A percentile compares a stretch with the other conserved stretches of the same genome.
phyloP scores from a whole-genome alignment of 1,140 invertebrate genomes.

The Hypothenemus hampei region DNA sequence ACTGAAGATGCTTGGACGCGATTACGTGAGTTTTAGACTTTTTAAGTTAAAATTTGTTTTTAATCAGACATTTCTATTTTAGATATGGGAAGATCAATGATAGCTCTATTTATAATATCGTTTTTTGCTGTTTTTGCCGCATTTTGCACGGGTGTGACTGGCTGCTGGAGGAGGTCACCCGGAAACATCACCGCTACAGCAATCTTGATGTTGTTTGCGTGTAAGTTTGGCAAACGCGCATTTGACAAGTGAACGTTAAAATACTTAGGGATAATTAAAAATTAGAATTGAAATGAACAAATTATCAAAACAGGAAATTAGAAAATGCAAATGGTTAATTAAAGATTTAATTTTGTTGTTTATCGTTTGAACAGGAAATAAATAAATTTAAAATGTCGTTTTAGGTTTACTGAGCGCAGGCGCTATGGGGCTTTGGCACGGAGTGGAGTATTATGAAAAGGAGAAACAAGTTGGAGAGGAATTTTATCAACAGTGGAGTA shows the following conservation, averaged over 20 bases:
- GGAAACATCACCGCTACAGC: constrained; percentile 91
- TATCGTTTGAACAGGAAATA: constrained; percentile 1
- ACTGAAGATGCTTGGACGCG: constrained; percentile 80
- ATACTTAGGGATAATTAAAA: constrained; percentile 3
- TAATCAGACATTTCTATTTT: constrained; percentile 43
- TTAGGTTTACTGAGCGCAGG: constrained; percentile 83
- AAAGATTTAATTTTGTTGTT: not conserved
- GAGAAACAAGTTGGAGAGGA: constrained; percentile 87
- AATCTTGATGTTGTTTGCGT: constrained; percentile 83
- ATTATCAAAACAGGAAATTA: constrained; percentile 6
- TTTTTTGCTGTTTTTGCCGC: constrained; percentile 87
- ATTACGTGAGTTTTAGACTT: constrained; percentile 59
- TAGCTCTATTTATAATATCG: constrained; percentile 84
- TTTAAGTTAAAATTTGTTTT: not conserved
- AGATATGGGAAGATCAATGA: constrained; percentile 89
- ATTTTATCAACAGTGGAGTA: constrained; percentile 87
- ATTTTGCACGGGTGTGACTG: constrained; percentile 86
- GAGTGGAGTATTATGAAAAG: constrained; percentile 91
- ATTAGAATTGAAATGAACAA: constrained; percentile 5
- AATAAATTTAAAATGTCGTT: no score
- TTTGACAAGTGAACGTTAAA: not conserved
- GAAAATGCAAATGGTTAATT: constrained; percentile 6
- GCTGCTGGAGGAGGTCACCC: constrained; percentile 88
- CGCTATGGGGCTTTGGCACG: constrained; percentile 92
- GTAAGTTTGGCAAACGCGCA: constrained; percentile 53